These are phyloP conservation scores for Anser brachyrhynchus DNA, from an alignment of 2,113 vertebrate genomes.

Conservation along the genomic window DNA sequence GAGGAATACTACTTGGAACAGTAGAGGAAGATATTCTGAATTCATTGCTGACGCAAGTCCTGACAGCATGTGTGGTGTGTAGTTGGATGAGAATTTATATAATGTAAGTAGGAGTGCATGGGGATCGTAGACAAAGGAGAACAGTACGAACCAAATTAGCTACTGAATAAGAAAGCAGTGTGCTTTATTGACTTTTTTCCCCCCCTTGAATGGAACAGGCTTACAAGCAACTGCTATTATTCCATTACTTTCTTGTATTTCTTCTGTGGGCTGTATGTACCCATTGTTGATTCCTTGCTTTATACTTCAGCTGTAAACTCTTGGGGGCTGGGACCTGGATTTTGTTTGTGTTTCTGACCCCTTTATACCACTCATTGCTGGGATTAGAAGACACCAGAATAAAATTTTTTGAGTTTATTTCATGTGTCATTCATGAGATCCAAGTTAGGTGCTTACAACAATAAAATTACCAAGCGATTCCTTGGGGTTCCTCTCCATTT, in stretches of 20 bases:
- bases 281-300: neutral
- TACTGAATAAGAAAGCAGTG: neutral
- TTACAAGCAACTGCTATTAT: neutral
- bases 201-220: neutral
- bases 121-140: neutral
- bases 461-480: neutral
- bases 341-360: neutral
- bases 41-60: neutral
- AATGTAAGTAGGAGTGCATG: neutral
- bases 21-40: neutral
- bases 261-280: neutral
- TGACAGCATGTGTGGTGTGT: neutral
- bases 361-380: neutral
- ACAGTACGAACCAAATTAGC: neutral
- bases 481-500: neutral
- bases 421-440: neutral
- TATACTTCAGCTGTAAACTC: neutral
- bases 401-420: neutral
- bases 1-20: neutral
- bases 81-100: neutral
- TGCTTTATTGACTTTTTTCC: neutral
- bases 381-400: neutral
- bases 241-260: neutral
- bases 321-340: neutral
- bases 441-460: neutral